Evolutionary conservation across 2,113 vertebrate genomes (phyloP), one percentile per base, ranked within the genome.

Genomic region (Hystrix cristata): DNA sequence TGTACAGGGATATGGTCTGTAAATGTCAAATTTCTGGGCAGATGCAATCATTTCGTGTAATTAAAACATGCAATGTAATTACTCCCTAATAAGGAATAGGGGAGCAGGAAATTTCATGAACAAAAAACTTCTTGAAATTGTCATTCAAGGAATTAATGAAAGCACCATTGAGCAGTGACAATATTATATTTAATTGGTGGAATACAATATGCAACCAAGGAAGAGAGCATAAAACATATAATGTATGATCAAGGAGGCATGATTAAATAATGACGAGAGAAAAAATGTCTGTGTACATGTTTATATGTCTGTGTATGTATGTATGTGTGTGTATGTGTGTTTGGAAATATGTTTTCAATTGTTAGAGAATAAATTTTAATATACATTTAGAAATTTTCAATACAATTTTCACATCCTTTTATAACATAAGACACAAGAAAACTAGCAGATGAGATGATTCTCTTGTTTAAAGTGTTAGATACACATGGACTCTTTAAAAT

Each of bases 91-190:
- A 88, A 83, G 78, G 25, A 94, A 59, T 84, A 87, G 34, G 31
- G 51, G 31, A 97, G 59, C 38, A 86, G 79, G 55, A 23, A 23
- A 96, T 95, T 89, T 91, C 80, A 55, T 51, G 10, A 96, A 25
- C 18, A n/a, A 85, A 90, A 93, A 80, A 82, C 2, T 25, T 91
- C 95, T 95, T 93, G 65, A 95, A 87, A 95, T 57, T 89, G 29
- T 80, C 87, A 74, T 71, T 85, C 25, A 89, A 62, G 48, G 11
- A 91, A 85, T 67, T 95, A 89, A 90, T 94, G 9, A 96, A 84
- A 96, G 46, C 0, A 72, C 21, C 90, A 8, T 34, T 25, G 12
- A 92, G 3, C 67, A 89, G 23, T 62, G 25, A 8, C 25, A 71
- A 19, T 82, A 81, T 43, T 64, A 25, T 5, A 90, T 29, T 38